These are phyloP conservation scores for Ellobium chinense DNA, from an alignment of 2,888 invertebrate species.

Conservation along the genomic window DNA sequence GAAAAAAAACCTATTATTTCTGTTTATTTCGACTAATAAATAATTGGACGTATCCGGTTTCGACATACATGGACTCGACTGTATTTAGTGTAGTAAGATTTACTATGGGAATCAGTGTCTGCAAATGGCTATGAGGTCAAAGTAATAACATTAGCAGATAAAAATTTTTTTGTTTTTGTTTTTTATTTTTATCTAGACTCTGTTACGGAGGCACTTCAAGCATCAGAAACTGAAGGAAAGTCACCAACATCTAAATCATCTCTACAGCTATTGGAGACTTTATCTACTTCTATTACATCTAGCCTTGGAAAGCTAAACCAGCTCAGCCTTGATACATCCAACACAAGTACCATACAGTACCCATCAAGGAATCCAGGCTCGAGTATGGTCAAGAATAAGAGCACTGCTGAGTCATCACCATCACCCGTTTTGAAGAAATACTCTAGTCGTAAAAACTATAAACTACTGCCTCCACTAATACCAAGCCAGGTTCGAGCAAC, in stretches of 20 bases:
- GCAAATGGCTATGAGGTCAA: no score
- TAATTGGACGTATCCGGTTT: no score
- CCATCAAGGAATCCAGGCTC: neutral
- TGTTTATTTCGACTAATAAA: no score
- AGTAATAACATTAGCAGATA: no score
- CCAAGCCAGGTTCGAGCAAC: slow-evolving; percentile 26
- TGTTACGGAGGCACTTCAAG: neutral
- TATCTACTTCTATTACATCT: slow-evolving; percentile 36
- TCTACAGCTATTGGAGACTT: slow-evolving; percentile 26
- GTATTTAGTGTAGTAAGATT: no score
- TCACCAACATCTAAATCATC: neutral
- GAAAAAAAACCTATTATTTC: no score
- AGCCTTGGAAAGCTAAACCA: slow-evolving; percentile 18
- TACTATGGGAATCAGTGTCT: no score
- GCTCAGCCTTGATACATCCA: neutral
- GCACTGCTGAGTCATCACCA: neutral
- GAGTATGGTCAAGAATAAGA: neutral
- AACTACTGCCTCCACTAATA: slow-evolving; percentile 38
- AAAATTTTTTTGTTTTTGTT: no score
- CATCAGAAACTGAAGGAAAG: neutral
- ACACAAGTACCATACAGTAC: neutral
- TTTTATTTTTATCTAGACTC: no score
- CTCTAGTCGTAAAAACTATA: slow-evolving; percentile 45
- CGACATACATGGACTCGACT: no score
- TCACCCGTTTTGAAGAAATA: slow-evolving; percentile 20